Conservation (phyloP, 2,797 vertebrate species). For the Furcifer pardalis region DNA sequence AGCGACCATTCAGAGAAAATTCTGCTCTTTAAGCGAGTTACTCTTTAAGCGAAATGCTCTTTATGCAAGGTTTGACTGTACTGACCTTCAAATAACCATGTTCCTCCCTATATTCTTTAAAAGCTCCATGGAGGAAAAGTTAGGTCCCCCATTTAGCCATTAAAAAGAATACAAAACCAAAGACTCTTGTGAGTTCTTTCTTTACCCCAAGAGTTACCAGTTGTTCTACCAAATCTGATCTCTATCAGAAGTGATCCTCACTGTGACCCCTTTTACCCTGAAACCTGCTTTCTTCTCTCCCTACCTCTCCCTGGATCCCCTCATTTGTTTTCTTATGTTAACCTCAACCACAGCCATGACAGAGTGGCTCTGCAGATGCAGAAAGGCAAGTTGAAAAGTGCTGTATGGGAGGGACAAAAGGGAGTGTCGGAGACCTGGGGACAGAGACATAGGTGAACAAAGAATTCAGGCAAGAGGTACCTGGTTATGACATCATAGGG, state of each 20-base stretch:
- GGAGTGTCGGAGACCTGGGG: accelerated
- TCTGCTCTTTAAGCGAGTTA: too few relatives aligned
- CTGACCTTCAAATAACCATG: neutral
- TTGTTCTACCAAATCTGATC: neutral
- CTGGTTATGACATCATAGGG: neutral
- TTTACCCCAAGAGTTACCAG: neutral
- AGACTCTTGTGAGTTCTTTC: neutral
- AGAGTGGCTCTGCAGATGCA: neutral
- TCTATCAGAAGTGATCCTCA: neutral
- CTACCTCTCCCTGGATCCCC: neutral
- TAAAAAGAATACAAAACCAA: neutral
- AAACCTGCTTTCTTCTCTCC: neutral
- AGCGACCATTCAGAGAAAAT: too few relatives aligned
- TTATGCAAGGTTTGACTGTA: too few relatives aligned
- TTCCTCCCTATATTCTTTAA: neutral
- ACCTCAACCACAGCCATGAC: neutral
- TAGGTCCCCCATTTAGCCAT: neutral
- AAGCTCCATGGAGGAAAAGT: neutral
- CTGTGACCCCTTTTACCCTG: neutral
- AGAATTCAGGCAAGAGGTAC: neutral
- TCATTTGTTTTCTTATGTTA: neutral
- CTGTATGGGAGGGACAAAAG: accelerated
- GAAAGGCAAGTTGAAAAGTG: neutral
- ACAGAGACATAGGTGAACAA: neutral
- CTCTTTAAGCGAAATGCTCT: too few relatives aligned